These are phyloP conservation scores for Vanacampus margaritifer DNA, from an alignment of 2,113 vertebrate genomes.

Conservation along the genomic window DNA sequence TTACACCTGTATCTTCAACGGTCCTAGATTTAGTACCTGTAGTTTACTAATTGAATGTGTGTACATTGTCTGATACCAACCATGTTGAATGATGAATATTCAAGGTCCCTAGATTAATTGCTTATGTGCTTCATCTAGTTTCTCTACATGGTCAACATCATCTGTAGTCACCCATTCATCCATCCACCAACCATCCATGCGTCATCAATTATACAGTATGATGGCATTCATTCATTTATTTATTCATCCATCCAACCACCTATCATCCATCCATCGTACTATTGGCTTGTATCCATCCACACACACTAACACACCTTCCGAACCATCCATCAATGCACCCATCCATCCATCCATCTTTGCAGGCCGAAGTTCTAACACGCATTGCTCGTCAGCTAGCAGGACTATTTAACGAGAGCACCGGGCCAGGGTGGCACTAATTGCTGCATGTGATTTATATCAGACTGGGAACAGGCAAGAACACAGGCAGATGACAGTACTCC, in stretches of 20 bases:
- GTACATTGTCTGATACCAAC: too few species aligned
- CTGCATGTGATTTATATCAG: conserved; percentile 70
- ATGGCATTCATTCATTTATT: too few species aligned
- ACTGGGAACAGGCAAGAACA: conserved; percentile 52
- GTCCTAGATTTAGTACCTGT: too few species aligned
- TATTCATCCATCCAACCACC: too few species aligned
- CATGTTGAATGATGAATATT: too few species aligned
- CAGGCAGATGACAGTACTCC: conserved; percentile 59
- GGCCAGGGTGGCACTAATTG: conserved; percentile 67
- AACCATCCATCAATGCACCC: conserved; percentile 6
- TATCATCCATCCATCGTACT: not conserved
- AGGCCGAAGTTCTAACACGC: conserved; percentile 26
- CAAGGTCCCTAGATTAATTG: too few species aligned
- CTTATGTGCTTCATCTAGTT: too few species aligned
- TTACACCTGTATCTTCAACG: not conserved
- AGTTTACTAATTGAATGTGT: too few species aligned
- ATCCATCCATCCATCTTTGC: conserved; percentile 11
- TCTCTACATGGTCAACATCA: too few species aligned
- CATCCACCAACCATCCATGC: not conserved
- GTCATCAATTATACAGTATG: too few species aligned
- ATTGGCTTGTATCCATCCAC: not conserved
- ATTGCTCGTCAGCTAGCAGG: conserved; percentile 42
- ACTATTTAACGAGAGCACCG: conserved; percentile 63
- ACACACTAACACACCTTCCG: too few species aligned
- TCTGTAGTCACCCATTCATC: too few species aligned